Conservation (phyloP, 1,140 invertebrate species). For the Danaus plexippus region DNA sequence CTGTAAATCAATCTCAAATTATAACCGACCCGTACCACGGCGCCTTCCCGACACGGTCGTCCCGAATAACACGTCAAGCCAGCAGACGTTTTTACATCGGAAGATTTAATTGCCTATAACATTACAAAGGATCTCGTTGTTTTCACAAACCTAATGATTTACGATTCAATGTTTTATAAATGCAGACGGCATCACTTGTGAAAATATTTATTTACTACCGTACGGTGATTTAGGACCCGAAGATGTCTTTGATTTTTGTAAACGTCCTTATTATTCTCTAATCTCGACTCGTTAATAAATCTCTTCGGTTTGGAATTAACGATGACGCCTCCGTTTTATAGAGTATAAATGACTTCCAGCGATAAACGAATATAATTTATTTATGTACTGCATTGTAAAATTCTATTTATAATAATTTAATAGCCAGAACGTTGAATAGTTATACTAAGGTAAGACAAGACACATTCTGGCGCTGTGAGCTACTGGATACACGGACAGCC, state of each 20-base stretch:
- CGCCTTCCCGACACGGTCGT: constrained; percentile 38
- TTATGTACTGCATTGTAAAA: constrained; percentile 11
- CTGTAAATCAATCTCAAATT: constrained; percentile 56
- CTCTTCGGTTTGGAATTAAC: constrained; percentile 13
- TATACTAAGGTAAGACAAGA: no score
- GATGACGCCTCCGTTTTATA: constrained; percentile 18
- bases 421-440: no score
- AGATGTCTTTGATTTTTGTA: constrained; percentile 26
- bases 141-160: constrained; percentile 56
- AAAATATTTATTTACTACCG: constrained; percentile 62
- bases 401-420: not conserved
- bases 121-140: constrained; percentile 63
- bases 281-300: constrained; percentile 19
- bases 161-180: constrained; percentile 24
- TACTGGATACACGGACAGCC: no score
- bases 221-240: constrained; percentile 37
- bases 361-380: constrained; percentile 19
- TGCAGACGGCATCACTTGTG: constrained; percentile 32
- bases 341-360: constrained; percentile 8
- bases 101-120: constrained; percentile 59
- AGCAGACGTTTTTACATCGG: constrained; percentile 45
- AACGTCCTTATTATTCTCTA: constrained; percentile 21
- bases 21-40: constrained; percentile 39
- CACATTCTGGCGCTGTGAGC: no score
- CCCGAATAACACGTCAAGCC: constrained; percentile 26